Evolutionary conservation across 2,888 invertebrate genomes (phyloP), one percentile per base, ranked within the genome.

Genomic region (Amphimallon solstitiale): DNA sequence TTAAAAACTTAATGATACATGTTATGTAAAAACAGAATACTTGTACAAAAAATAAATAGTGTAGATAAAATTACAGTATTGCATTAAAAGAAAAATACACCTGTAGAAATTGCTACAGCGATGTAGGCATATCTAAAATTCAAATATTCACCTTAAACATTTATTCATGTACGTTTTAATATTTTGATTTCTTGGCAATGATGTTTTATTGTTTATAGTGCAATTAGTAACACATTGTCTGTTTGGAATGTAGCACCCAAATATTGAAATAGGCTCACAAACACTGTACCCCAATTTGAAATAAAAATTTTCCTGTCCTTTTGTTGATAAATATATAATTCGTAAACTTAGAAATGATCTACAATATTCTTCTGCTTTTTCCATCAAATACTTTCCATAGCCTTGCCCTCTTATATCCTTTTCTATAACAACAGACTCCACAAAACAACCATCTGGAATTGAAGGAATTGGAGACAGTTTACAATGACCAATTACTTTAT

Each of bases 391-490:
- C 74, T 90, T 90, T 15, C 94, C 94, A 70, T 92, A 85, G 72
- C 92, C 93, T 81, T 89, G 88, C 9, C 92, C 92, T 71, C 94
- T 86, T 75, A 88, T 85, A 14, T 83, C 81, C 80, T 87, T 88
- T 71, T 87, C 87, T 76, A 94, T 93, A 12, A 94, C 90, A 72
- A 94, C 93, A 40, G 93, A 90, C 84, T 94, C 93, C 63, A 94
- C 84, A 77, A 92, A 92, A 81, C 93, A 92, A 70, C 90, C 89
- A 68, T 89, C 85, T 69, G 84, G 86, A 73, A 90, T 87, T 74
- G 87, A 87, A 1, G 91, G 90, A 76, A 94, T 89, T 54, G 87
- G 82, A 48, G 92, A 90, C 66, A 94, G 83, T 83, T 94, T 94
- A 74, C 92, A 89, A 80, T 94, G 94, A 2, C 93, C 94, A 74